These are phyloP conservation scores for Cephus nigrinus DNA, from an alignment of 2,888 invertebrate species.

Conservation along the genomic window DNA sequence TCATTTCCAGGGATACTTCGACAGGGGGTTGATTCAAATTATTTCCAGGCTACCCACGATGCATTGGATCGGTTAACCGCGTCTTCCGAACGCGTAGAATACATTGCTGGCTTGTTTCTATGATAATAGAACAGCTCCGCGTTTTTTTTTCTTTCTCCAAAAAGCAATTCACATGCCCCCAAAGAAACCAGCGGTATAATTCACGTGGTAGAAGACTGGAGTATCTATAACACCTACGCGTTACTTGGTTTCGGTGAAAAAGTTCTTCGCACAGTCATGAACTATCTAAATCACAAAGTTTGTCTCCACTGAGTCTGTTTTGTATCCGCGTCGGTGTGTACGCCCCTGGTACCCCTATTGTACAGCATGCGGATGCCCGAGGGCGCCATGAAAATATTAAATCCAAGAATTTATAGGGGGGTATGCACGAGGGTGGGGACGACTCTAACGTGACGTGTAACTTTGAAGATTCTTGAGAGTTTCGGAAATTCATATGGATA, in stretches of 20 bases:
- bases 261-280: not conserved
- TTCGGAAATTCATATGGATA: slow-evolving; percentile 6
- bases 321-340: not conserved
- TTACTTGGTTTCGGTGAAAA: not conserved
- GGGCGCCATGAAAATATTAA: slow-evolving; percentile 23
- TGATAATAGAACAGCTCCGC: not conserved
- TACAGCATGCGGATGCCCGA: not conserved
- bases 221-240: not conserved
- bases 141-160: not conserved
- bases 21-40: not conserved
- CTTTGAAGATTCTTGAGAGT: not conserved
- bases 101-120: not conserved
- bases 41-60: not conserved
- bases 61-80: too few relatives aligned
- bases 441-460: slow-evolving; percentile 8
- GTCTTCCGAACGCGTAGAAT: not conserved
- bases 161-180: not conserved
- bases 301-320: not conserved
- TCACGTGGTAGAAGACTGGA: not conserved
- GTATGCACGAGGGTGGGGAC: not conserved
- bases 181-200: not conserved
- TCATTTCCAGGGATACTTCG: not conserved
- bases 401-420: slow-evolving; percentile 32
- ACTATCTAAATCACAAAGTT: not conserved
- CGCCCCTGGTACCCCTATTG: not conserved